Percentiles rank a stretch among this genome's conserved stretches.
Conservation (phyloP, 92 coral and sea anemone species). For the Zoanthus gigantus region DNA sequence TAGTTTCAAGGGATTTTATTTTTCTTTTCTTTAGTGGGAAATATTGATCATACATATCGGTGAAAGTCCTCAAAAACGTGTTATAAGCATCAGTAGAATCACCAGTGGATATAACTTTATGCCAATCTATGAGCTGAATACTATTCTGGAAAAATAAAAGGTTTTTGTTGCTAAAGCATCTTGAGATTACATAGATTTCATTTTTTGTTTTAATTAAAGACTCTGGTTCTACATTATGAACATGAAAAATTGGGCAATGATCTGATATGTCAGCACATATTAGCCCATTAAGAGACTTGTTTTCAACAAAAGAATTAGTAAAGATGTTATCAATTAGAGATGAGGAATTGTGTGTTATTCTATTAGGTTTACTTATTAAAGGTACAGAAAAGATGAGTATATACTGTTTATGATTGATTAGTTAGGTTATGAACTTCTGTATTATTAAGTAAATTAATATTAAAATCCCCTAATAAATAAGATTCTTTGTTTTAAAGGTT, state of each 20-base stretch:
- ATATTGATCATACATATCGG: neutral
- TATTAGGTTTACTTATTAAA: slow-evolving; percentile 31
- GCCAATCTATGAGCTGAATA: slow-evolving; percentile 1
- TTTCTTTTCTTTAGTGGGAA: slow-evolving; percentile 46
- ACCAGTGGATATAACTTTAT: slow-evolving; percentile 28
- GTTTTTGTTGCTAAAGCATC: slow-evolving; percentile 4
- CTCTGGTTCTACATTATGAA: slow-evolving; percentile 14
- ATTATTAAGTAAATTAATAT: slow-evolving; percentile 19
- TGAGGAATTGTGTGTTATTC: slow-evolving; percentile 27
- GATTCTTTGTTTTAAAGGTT: slow-evolving; percentile 27
- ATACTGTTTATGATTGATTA: slow-evolving; percentile 33
- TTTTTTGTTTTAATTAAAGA: neutral
- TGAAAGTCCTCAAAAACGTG: slow-evolving; percentile 22
- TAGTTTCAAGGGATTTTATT: slow-evolving; percentile 13
- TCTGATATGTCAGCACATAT: slow-evolving; percentile 45
- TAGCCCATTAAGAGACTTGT: slow-evolving; percentile 35
- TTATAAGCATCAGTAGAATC: slow-evolving; percentile 23
- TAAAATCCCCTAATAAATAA: slow-evolving; percentile 8
- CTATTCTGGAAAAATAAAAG: neutral
- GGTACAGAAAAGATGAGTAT: slow-evolving; percentile 9
- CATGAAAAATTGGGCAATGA: slow-evolving; percentile 42
- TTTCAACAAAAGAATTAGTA: slow-evolving; percentile 17
- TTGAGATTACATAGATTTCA: slow-evolving; percentile 6
- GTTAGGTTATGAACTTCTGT: slow-evolving; percentile 12
- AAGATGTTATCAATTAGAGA: slow-evolving; percentile 23